Conservation (phyloP, 30 jellyfish, hydroid and myxozoan species). For the Turritopsis dohrnii region DNA sequence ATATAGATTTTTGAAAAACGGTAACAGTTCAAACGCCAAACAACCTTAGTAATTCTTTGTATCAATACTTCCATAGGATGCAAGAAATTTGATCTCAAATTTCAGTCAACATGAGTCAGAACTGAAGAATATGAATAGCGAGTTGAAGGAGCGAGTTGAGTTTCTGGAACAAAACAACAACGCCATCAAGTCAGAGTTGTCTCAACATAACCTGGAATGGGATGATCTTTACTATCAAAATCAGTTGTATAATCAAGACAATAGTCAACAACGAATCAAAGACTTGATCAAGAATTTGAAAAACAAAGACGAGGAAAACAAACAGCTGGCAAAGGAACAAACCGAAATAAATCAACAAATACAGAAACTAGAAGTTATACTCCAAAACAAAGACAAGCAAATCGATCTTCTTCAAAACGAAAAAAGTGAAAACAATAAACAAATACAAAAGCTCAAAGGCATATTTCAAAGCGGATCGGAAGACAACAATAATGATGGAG, state of each 20-base stretch:
- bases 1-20: no score
- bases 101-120: neutral
- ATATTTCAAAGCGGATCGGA: neutral
- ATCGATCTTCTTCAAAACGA: neutral
- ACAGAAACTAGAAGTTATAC: neutral
- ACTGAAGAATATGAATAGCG: neutral
- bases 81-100: neutral
- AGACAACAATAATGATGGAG: neutral
- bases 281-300: neutral
- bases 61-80: neutral
- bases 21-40: no score
- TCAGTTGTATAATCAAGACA: neutral
- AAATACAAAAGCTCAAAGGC: neutral
- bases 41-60: no score
- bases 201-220: constrained; percentile 17
- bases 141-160: constrained; percentile 12
- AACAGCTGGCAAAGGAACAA: neutral
- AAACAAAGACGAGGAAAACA: neutral
- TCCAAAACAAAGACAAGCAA: neutral
- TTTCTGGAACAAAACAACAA: neutral
- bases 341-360: neutral
- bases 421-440: neutral
- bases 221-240: constrained; percentile 1
- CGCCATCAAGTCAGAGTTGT: neutral
- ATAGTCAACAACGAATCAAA: neutral